A percentile compares a stretch with the other conserved stretches of the same genome.
Conservation (phyloP, 2,888 invertebrate species). For the Diaprepes abbreviatus region DNA sequence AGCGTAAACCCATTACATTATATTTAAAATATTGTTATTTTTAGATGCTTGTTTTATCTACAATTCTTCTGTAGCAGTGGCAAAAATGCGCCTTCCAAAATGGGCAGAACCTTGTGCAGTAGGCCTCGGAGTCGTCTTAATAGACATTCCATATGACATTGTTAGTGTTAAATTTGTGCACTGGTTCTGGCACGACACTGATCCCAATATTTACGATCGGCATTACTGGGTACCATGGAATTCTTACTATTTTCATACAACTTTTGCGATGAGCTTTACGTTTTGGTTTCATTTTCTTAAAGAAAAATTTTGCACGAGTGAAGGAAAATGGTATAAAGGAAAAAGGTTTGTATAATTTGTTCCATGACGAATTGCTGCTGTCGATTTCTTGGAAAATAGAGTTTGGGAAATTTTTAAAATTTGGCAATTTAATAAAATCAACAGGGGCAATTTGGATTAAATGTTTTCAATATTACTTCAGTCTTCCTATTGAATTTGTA, state of each 20-base stretch:
- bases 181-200: conserved; percentile 89
- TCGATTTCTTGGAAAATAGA: no score
- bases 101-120: conserved; percentile 77
- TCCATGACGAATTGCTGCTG: no score
- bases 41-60: conserved; percentile 74
- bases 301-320: conserved; percentile 69
- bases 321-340: conserved; percentile 72
- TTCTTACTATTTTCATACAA: conserved; percentile 85
- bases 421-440: no score
- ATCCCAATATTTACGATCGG: conserved; percentile 79
- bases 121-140: conserved; percentile 78
- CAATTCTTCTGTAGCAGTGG: conserved; percentile 72
- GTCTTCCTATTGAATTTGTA: no score
- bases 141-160: conserved; percentile 86
- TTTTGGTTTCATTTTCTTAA: conserved; percentile 77
- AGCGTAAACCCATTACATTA: not conserved
- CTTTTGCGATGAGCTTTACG: conserved; percentile 80
- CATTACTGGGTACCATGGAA: conserved; percentile 89
- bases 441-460: no score
- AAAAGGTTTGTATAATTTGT: conserved; percentile 54
- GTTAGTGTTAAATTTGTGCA: conserved; percentile 83
- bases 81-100: conserved; percentile 70
- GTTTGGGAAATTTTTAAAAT: no score
- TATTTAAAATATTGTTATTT: conserved; percentile 36
- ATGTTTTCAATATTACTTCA: no score